These are phyloP conservation scores for Azemiops feae DNA, from an alignment of 2,113 vertebrate genomes.

Conservation along the genomic window DNA sequence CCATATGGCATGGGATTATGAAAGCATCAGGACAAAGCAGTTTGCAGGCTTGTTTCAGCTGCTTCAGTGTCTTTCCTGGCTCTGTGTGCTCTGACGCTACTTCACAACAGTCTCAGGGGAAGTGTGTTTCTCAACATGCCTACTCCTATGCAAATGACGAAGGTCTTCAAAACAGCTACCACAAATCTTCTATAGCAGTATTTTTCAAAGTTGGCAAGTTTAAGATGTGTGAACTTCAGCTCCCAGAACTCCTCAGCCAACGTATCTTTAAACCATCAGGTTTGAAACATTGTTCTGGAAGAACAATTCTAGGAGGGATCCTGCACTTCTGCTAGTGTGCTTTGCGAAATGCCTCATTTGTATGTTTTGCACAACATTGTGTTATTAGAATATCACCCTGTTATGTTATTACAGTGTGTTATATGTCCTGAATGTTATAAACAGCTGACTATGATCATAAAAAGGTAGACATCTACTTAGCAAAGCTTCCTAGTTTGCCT, in stretches of 20 bases:
- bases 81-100: background rate
- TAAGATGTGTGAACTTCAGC: background rate
- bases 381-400: background rate
- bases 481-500: background rate
- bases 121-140: background rate
- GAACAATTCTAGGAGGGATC: background rate
- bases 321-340: background rate
- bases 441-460: background rate
- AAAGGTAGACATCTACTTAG: background rate
- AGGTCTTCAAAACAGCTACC: background rate
- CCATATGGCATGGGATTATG: background rate
- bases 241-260: background rate
- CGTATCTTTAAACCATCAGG: background rate
- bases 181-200: background rate
- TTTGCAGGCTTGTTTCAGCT: background rate
- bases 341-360: background rate
- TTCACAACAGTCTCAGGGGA: background rate
- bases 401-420: background rate
- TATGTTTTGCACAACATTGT: background rate
- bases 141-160: background rate
- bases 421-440: background rate
- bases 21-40: background rate
- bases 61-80: background rate
- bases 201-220: background rate
- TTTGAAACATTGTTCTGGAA: background rate